A percentile compares a stretch with the other conserved stretches of the same genome.
These are phyloP conservation scores for Gavialis gangeticus DNA, from an alignment of 2,113 vertebrate species.

Conservation along the genomic window DNA sequence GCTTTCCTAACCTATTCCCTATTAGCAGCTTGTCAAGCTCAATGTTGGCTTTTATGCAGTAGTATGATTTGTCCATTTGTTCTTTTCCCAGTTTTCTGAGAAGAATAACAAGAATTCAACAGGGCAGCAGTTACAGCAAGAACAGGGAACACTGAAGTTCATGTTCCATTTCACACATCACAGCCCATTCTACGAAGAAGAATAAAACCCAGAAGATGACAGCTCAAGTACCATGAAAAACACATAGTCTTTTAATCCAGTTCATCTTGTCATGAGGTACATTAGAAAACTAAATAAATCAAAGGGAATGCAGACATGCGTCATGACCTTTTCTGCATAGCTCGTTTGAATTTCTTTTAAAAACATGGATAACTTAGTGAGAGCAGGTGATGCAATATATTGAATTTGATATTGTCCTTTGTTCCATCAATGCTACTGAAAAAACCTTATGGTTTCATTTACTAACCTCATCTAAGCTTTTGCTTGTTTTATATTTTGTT, in stretches of 20 bases:
- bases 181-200: not conserved
- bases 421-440: not conserved
- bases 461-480: not conserved
- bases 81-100: not conserved
- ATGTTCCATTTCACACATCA: not conserved
- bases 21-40: not conserved
- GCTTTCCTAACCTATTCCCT: not conserved
- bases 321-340: not conserved
- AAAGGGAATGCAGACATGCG: not conserved
- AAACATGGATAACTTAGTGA: not conserved
- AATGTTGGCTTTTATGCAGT: not conserved
- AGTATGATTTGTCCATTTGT: not conserved
- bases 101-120: not conserved
- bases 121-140: not conserved
- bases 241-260: too few relatives aligned
- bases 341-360: not conserved
- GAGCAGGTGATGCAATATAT: constrained; percentile 9
- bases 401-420: constrained; percentile 26
- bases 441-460: not conserved
- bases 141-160: not conserved
- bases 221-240: too few relatives aligned
- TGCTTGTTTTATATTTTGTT: not conserved
- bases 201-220: not conserved
- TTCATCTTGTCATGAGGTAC: not conserved
- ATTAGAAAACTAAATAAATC: accelerated